Evolutionary conservation across 2,113 vertebrate species (phyloP), one percentile per base, ranked within the genome.

Genomic region (Suncus etruscus): DNA sequence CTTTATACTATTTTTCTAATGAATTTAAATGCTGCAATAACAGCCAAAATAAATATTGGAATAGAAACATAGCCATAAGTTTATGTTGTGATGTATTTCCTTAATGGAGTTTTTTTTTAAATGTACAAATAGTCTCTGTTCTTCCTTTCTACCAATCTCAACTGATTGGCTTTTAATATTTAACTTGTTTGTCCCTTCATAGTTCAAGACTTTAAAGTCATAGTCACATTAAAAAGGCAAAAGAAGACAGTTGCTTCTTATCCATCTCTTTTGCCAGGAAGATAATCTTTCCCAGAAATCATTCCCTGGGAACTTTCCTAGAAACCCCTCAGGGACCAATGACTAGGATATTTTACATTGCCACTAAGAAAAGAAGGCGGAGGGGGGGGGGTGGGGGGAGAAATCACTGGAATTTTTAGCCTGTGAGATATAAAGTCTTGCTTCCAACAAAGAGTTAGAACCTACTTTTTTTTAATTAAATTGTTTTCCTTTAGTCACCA

Each of bases 281-380:
- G 51, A 91, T 91, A 86, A 87, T 89, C 29, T 91, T 87, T 83
- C 73, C 39, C 58, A 92, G 78, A 81, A 87, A 65, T 66, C 31
- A 24, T 3, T 92, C 69, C 31, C 25, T 77, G 78, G 63, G 78
- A 94, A 66, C 31, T 15, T 78, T 72, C 83, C 75, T 74, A 93
- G 76, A 73, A 70, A 6, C 39, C 45, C 80, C 50, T 66, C 6
- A 39, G 61, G 83, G 79, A 91, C n/a, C 7, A 20, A 70, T 88
- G 79, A 83, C 45, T 54, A 54, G 27, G 31, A 66, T 3, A 54
- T 16, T 79, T 90, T 47, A 80, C 39, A 83, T 7, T 24, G 80
- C 79, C 76, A 12, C 20, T 32, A 6, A 83, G 68, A 45, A 72
- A 45, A 63, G 69, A 39, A 5, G 39, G 39, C 5, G 27, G 12